Evolutionary conservation across 1,140 invertebrate species (phyloP), one percentile per base, ranked within the genome.

Genomic region (Asobara japonica): DNA sequence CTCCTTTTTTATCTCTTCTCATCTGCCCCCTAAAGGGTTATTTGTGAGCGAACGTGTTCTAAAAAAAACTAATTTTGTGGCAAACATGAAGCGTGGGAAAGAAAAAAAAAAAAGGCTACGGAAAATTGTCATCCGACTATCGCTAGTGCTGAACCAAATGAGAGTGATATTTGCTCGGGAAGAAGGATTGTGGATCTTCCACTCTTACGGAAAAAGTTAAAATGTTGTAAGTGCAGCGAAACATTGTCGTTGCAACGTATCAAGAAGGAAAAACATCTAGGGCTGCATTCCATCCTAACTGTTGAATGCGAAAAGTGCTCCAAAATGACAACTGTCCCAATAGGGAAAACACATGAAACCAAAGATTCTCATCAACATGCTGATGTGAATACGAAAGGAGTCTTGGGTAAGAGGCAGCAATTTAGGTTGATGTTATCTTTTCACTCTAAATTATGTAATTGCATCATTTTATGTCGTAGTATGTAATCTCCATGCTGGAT

Each of bases 401-500:
- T 25, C 10, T 20, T 56, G 1, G 51, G 51, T 56, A 56, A 56
- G 16, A 11, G 18, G 11, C 11, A 6, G 5, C 5, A 11, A 36
- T 36, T 6, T 36, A 6, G 31, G 11, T 11, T 6, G 11, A 6
- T 36, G 11, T 6, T 6, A 36, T 36, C 5, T 6, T 36, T 36
- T 36, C 31, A 36, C n/a, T n/a, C n/a, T 36, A 5, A 36, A 36
- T 36, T 36, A 5, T 11, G 11, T 36, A 36, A 36, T 36, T 36
- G 31, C 11, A 6, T 36, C 31, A 36, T 36, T 36, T 36, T 36
- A 6, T 51, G 45, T 51, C 41, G n/a, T n/a, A n/a, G n/a, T 29
- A 69, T 41, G 66, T 33, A 11, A 41, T 56, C 22, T 60, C 0
- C 66, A 69, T 33, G 13, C 45, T 56, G 66, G 66, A 11, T 18